phyloP scores from a whole-genome alignment of 1,140 invertebrate genomes.

The Pollicipes pollicipes region DNA sequence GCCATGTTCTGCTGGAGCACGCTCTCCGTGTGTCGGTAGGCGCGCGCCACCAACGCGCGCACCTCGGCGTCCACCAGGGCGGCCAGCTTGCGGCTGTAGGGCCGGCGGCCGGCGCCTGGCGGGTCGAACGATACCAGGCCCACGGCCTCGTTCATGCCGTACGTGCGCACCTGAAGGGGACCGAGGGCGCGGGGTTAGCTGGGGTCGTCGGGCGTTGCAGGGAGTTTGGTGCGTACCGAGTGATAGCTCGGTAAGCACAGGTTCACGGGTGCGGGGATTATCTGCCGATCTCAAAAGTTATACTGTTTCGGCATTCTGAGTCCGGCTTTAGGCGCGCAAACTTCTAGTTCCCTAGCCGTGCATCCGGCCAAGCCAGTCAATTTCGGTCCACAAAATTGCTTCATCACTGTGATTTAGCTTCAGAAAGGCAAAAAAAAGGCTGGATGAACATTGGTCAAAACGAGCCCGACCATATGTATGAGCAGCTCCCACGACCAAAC shows the following conservation, averaged over 20 bases:
- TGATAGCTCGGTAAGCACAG: neutral
- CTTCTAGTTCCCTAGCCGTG: too few species aligned
- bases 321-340: neutral
- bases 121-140: slow-evolving; percentile 69
- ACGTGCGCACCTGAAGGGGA: slow-evolving; percentile 40
- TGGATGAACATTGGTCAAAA: too few species aligned
- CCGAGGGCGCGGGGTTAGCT: neutral
- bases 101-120: slow-evolving; percentile 38
- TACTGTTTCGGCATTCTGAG: too few species aligned
- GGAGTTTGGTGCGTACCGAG: neutral
- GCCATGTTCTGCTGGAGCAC: slow-evolving; percentile 45
- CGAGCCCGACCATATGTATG: too few species aligned
- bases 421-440: too few species aligned
- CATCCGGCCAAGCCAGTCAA: too few species aligned
- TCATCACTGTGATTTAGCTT: too few species aligned
- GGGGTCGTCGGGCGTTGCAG: neutral
- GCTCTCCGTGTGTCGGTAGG: slow-evolving; percentile 45
- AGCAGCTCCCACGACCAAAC: too few species aligned
- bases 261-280: neutral
- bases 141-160: slow-evolving; percentile 70
- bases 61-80: slow-evolving; percentile 75
- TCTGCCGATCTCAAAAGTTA: neutral
- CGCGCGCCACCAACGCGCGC: slow-evolving; percentile 48
- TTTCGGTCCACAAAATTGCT: too few species aligned
- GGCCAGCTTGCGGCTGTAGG: slow-evolving; percentile 72